Percentiles rank a stretch among this genome's conserved stretches.
phyloP scores from a whole-genome alignment of 2,888 invertebrate genomes.

The Itoplectis maculator region DNA sequence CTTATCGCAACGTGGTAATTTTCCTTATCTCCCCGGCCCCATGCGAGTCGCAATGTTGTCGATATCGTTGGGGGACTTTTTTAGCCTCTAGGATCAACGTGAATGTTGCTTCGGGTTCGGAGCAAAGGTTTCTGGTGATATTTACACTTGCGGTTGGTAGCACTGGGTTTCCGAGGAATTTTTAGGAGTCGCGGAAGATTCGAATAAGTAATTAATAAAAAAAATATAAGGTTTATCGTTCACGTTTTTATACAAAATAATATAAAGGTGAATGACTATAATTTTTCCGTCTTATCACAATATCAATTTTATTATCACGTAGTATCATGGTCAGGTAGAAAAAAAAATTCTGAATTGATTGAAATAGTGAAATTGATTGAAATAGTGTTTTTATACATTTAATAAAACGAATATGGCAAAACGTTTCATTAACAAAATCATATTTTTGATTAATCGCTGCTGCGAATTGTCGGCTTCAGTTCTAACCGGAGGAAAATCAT shows the following conservation, averaged over 20 bases:
- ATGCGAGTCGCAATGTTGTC: neutral
- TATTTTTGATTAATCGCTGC: too few relatives aligned
- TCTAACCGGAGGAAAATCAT: neutral
- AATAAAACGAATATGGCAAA: too few relatives aligned
- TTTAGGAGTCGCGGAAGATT: neutral
- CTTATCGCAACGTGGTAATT: slow-evolving; percentile 14
- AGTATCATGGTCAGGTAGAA: neutral
- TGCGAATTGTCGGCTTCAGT: too few relatives aligned
- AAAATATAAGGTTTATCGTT: too few relatives aligned
- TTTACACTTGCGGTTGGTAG: too few relatives aligned
- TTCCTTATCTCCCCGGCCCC: slow-evolving; percentile 2
- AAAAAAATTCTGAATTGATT: neutral
- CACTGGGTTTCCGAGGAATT: neutral
- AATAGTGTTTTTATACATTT: too few relatives aligned
- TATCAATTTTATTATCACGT: slow-evolving; percentile 14
- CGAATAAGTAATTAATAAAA: too few relatives aligned
- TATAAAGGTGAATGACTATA: neutral
- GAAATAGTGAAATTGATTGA: neutral
- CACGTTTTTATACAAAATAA: neutral
- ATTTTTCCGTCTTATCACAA: neutral
- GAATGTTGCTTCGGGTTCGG: neutral
- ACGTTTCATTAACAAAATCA: too few relatives aligned
- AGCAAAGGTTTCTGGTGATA: neutral
- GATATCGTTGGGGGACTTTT: neutral
- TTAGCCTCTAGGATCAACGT: neutral